Percentiles rank a stretch among this genome's conserved stretches.
phyloP scores from a whole-genome alignment of 2,797 vertebrate genomes.

The Tarsius wallacei region DNA sequence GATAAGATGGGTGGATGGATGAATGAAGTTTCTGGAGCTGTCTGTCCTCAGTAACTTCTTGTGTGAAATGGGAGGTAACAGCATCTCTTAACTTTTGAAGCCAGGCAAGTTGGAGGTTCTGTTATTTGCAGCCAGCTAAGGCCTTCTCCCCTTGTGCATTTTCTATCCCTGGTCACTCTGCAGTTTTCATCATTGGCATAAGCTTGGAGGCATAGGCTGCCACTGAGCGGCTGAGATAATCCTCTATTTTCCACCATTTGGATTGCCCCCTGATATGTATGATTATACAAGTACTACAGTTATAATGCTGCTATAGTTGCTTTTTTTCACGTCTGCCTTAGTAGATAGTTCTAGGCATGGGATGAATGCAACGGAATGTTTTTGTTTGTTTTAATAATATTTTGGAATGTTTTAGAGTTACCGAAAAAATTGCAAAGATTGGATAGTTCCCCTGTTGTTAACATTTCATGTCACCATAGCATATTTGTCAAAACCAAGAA shows the following conservation, averaged over 20 bases:
- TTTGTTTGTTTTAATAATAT: not conserved
- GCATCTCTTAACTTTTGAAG: not conserved
- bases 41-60: not conserved
- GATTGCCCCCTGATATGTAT: not conserved
- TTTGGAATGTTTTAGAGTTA: constrained; percentile 57
- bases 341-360: not conserved
- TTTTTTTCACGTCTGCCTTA: not conserved
- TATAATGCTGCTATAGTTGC: not conserved
- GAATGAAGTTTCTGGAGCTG: not conserved
- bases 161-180: not conserved
- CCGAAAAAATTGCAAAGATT: constrained; percentile 13
- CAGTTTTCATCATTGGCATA: not conserved
- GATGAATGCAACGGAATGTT: not conserved
- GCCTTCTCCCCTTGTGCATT: not conserved
- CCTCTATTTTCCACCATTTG: not conserved
- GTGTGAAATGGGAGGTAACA: not conserved
- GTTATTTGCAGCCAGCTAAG: not conserved
- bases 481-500: constrained; percentile 13
- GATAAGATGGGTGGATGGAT: not conserved
- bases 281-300: not conserved
- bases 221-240: not conserved
- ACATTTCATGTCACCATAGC: not conserved
- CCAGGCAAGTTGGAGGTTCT: not conserved
- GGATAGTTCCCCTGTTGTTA: not conserved
- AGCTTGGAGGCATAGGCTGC: not conserved